Evolutionary conservation across 2,888 invertebrate genomes (phyloP), one percentile per base, ranked within the genome.

Genomic region (Flexamia atlantica): DNA sequence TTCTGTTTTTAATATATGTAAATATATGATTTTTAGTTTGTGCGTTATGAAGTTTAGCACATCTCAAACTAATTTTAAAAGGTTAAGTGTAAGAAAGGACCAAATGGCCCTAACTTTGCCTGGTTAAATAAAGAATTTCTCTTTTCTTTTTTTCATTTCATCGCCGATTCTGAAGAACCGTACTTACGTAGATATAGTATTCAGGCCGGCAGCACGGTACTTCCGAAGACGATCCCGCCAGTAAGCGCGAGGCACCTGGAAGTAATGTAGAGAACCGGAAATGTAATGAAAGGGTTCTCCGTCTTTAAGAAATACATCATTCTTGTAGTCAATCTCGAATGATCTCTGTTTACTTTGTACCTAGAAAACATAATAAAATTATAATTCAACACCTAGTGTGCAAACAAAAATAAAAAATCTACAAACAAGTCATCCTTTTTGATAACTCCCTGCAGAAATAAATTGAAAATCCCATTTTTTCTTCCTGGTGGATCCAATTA

Each of bases 211-310:
- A 0, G 95, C 95, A 88, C 94, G 92, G 88, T 97, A 91, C 89
- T 96, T 96, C 81, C 92, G 91, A 85, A 98, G 90, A 83, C 97
- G 93, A 85, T 96, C 95, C 64, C 94, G 92, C 98, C 97, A 98
- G 88, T 95, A 95, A 23, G 91, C 92, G 50, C 93, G 93, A 4
- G 96, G 96, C 0, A 96, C 92, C 5, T 97, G 93, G 89, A 97
- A 98, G 90, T 97, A 98, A 89, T 98, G 97, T 89, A 98, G 92
- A 20, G 95, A 95, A 0, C 97, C 97, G 17, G 95, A 93, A 83
- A 95, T 92, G 88, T 95, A 95, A 42, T 92, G 93, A 88, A 96
- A 93, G 0, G 94, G 93, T 88, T 92, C 87, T 0, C 95, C 96
- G 90, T 97, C 95, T 87, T 95, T 92, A 74, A 96, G 88, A 88